phyloP scores from a whole-genome alignment of 2,888 invertebrate species.

The Coenonympha glycerion region DNA sequence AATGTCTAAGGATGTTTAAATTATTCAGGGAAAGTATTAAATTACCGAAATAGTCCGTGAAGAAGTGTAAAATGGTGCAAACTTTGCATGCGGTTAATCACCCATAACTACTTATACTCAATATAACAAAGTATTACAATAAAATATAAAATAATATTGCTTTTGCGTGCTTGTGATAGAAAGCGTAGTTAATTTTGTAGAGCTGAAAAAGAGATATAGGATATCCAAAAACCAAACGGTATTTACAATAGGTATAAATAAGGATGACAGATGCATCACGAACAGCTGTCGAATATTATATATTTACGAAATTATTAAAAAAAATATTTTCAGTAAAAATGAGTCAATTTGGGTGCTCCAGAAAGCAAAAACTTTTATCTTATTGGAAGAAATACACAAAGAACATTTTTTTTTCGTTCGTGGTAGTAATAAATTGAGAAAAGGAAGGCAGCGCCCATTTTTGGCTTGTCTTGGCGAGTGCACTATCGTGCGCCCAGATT shows the following conservation, averaged over 20 bases:
- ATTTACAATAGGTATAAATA: neutral
- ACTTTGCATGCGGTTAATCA: slow-evolving; percentile 22
- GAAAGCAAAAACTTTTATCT: no score
- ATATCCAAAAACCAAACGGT: slow-evolving; percentile 5
- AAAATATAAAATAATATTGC: no score
- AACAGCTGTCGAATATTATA: neutral
- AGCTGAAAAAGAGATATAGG: slow-evolving; percentile 10
- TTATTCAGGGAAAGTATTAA: no score
- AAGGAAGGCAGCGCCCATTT: no score
- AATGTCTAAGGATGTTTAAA: no score
- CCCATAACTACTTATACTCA: neutral
- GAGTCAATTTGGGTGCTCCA: no score
- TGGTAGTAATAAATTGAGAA: no score
- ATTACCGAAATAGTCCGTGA: neutral
- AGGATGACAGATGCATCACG: neutral
- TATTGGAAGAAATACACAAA: no score
- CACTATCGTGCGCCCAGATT: no score
- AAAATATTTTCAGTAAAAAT: no score
- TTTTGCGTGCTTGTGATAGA: slow-evolving; percentile 9
- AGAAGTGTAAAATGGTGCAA: slow-evolving; percentile 7
- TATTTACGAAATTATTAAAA: neutral
- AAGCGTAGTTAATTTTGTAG: slow-evolving; percentile 5
- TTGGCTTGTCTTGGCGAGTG: no score
- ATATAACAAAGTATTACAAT: neutral
- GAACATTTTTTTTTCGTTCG: no score